phyloP scores from a whole-genome alignment of 2,888 invertebrate genomes.

The Apocheima hispidaria region DNA sequence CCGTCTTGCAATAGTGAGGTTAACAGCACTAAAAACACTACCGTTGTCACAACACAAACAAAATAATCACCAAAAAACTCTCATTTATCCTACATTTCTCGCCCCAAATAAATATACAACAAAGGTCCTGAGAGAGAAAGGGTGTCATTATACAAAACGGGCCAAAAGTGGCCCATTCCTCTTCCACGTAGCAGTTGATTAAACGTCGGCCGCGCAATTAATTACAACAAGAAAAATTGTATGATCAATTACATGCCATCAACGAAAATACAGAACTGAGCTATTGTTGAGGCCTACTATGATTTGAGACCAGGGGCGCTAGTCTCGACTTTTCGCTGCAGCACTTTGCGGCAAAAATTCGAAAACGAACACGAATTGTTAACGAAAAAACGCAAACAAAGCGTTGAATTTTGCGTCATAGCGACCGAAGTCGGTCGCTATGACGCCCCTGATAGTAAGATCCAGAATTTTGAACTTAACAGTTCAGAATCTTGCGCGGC shows the following conservation, averaged over 20 bases:
- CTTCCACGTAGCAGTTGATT: conserved; percentile 46
- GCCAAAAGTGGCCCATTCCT: conserved; percentile 32
- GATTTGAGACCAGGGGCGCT: too few relatives aligned
- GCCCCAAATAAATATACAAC: conserved; percentile 30
- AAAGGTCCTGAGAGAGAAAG: conserved; percentile 27
- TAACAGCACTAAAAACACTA: not conserved
- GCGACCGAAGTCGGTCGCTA: too few relatives aligned
- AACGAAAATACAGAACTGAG: conserved; percentile 50
- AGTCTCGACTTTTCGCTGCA: too few relatives aligned
- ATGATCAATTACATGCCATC: conserved; percentile 60
- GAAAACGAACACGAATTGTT: too few relatives aligned
- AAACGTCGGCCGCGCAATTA: conserved; percentile 57
- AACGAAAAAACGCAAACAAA: too few relatives aligned
- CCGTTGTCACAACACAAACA: not conserved
- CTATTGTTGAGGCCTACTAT: conserved; percentile 46
- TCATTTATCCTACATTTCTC: conserved; percentile 1
- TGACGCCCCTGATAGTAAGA: too few relatives aligned
- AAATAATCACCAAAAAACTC: not conserved
- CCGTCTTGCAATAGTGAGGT: too few relatives aligned
- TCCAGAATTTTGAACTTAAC: too few relatives aligned
- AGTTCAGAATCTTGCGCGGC: too few relatives aligned
- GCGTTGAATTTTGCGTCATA: too few relatives aligned
- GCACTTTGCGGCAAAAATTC: too few relatives aligned
- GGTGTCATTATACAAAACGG: conserved; percentile 40
- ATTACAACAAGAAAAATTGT: conserved; percentile 62